Base-by-base conservation (phyloP, 35 echinoderm and acorn worm genomes). In the Apostichopus californicus region DNA sequence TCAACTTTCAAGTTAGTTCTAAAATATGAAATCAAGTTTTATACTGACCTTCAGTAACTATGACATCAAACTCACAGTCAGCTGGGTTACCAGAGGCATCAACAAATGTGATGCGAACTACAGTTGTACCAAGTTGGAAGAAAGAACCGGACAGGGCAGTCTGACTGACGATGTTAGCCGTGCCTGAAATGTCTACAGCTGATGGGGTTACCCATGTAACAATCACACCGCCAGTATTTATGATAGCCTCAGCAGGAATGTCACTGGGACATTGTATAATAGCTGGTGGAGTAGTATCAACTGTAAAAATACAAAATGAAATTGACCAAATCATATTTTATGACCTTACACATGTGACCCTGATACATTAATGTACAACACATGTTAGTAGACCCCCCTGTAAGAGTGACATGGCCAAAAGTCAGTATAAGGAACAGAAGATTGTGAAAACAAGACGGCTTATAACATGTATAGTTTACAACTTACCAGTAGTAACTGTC, bases 211-310 rank as follows among this genome's bases (percentile, higher is more conserved):
- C 64, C 86, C 86, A 87, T 59, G 86, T 87, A 4, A 71, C 86
- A 59, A 87, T 15, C 24, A 24, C 57, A 66, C 78, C 81, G 6
- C 57, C 65, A 18, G 64, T 91, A 0, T 87, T 91, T 73, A 95
- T 68, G 73, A 79, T 77, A 14, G 90, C 82, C n/a, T 89, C 78
- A 20, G 77, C 80, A 12, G 52, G 54, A 56, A 96, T 93, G 52
- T 93, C 81, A 56, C 61, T 56, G 21, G 95, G 95, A 73, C 92
- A 93, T 57, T 82, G 90, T 12, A 24, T 46, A 25, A 95, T 90
- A 57, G 86, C 63, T 66, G 86, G 86, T 66, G 86, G 86, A 63
- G 64, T 87, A 3, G 57, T 87, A 34, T 83, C 80, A 56, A 56
- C 80, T 83, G 80, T 34, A 9, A 83, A 57, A 81, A 46, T 28